phyloP scores from a whole-genome alignment of 2,113 vertebrate genomes.

The Rhizomys pruinosus region DNA sequence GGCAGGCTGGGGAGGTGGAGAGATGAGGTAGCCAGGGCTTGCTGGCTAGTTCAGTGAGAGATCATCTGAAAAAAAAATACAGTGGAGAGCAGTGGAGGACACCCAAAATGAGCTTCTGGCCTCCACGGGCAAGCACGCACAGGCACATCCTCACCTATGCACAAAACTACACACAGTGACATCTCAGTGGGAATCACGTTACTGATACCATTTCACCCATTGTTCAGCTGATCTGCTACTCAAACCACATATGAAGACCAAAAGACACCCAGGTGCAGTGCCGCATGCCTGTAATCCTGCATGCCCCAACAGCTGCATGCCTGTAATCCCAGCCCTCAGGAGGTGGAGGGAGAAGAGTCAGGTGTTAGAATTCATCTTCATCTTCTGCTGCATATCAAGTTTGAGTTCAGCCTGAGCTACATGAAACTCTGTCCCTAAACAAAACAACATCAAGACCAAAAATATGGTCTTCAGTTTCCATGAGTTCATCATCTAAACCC shows the following conservation, averaged over 20 bases:
- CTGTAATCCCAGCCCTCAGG: too few relatives aligned
- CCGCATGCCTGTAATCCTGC: too few relatives aligned
- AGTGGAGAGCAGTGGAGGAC: background rate
- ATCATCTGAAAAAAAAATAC: background rate
- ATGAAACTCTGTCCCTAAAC: background rate
- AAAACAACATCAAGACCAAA: background rate
- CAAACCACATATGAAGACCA: background rate
- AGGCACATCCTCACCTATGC: too few relatives aligned
- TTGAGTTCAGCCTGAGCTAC: background rate
- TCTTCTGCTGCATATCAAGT: background rate
- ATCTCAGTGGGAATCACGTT: background rate
- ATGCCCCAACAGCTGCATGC: too few relatives aligned
- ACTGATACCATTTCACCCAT: background rate
- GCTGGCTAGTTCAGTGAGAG: background rate
- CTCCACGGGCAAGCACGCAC: background rate
- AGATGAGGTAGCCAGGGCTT: background rate
- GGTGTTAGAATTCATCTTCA: background rate
- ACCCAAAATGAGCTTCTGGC: too few relatives aligned
- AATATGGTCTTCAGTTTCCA: fast-evolving
- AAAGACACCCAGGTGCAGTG: too few relatives aligned
- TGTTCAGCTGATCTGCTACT: too few relatives aligned
- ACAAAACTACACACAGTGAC: too few relatives aligned
- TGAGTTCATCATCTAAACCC: background rate
- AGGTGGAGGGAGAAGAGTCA: background rate
- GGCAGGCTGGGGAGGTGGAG: background rate